Percentiles rank a stretch among this genome's conserved stretches.
phyloP scores from a whole-genome alignment of 2,113 vertebrate genomes.

The Rhineura floridana region DNA sequence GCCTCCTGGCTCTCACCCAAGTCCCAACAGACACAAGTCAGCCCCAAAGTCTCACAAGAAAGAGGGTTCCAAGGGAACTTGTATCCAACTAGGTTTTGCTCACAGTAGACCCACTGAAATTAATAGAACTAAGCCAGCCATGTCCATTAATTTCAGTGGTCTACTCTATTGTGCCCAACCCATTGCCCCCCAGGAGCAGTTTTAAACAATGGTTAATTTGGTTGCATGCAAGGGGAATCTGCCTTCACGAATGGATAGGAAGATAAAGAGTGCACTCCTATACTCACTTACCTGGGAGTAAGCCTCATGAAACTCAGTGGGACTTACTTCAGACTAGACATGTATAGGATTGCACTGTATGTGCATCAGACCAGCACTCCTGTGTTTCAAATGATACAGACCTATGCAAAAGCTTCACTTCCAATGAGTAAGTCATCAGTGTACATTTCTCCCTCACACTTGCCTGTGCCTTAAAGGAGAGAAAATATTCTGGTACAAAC shows the following conservation, averaged over 20 bases:
- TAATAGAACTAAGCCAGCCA: no score
- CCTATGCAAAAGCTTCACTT: not conserved
- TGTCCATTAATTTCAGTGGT: no score
- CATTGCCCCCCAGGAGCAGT: not conserved
- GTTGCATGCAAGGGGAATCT: conserved; percentile 10
- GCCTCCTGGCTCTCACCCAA: no score
- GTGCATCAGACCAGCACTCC: not conserved
- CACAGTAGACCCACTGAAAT: no score
- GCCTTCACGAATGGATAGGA: not conserved
- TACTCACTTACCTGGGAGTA: not conserved
- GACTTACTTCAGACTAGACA: not conserved
- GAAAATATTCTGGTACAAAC: not conserved
- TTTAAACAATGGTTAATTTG: not conserved
- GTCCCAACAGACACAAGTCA: no score
- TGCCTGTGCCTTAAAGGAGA: not conserved
- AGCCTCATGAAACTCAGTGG: not conserved
- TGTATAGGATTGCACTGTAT: no score
- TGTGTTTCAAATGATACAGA: conserved; percentile 17
- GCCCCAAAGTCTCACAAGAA: no score
- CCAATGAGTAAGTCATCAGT: not conserved
- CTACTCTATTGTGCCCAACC: no score
- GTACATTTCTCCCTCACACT: not conserved
- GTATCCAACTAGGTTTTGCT: no score
- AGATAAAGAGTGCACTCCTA: not conserved
- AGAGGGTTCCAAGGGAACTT: no score